Percentiles rank a stretch among this genome's conserved stretches.
Evolutionary conservation across 92 coral and sea anemone species (phyloP).

Genomic region (Phenganax marumi): DNA sequence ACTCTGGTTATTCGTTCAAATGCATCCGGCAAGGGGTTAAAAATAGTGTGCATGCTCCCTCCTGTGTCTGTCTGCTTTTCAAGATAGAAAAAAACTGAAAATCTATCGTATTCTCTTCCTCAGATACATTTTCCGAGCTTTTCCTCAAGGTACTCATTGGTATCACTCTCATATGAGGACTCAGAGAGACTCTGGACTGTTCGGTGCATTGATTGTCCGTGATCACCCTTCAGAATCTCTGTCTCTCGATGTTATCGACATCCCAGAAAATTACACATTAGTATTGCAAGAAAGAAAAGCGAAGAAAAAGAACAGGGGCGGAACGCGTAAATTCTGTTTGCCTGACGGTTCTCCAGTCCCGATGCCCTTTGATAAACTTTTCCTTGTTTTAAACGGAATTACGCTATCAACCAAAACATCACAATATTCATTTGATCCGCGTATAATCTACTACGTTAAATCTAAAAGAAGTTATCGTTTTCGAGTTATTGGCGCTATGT

Average conservation of each 20-base stretch:
- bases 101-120: neutral
- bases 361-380: conserved; percentile 14
- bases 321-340: neutral
- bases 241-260: neutral
- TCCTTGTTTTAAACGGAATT: conserved; percentile 38
- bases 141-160: conserved; percentile 77
- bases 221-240: neutral
- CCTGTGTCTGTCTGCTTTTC: too few species aligned
- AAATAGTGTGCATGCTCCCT: too few species aligned
- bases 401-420: neutral
- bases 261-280: conserved; percentile 48
- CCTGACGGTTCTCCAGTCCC: conserved; percentile 13
- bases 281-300: conserved; percentile 28
- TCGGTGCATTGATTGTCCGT: conserved; percentile 58
- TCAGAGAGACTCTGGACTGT: conserved; percentile 68
- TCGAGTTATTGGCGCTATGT: conserved; percentile 57
- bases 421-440: conserved; percentile 39
- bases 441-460: conserved; percentile 59
- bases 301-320: neutral
- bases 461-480: conserved; percentile 59
- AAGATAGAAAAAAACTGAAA: too few species aligned
- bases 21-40: too few species aligned
- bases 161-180: conserved; percentile 73
- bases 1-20: too few species aligned
- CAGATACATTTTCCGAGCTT: conserved; percentile 64